These are phyloP conservation scores for Lerista edwardsae DNA, from an alignment of 2,797 vertebrate genomes.

Conservation along the genomic window DNA sequence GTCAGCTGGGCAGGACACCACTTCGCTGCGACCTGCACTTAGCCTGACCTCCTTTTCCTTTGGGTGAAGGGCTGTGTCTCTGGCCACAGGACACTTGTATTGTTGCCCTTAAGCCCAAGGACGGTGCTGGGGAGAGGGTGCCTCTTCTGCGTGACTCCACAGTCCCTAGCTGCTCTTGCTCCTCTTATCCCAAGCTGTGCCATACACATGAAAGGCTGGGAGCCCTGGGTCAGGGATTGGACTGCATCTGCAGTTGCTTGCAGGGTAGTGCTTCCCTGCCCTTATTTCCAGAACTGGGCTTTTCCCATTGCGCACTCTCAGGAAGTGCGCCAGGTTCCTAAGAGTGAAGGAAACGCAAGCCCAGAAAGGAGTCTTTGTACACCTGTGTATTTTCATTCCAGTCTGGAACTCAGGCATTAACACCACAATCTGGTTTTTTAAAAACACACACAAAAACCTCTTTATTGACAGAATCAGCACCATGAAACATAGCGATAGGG, in stretches of 20 bases:
- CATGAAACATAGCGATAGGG: background rate
- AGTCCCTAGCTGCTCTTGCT: background rate
- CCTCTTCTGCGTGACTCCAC: background rate
- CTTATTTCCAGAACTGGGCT: background rate
- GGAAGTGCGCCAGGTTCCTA: background rate
- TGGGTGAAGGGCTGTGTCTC: background rate
- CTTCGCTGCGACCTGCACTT: background rate
- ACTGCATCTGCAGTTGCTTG: background rate
- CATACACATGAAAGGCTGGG: background rate
- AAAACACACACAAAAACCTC: background rate
- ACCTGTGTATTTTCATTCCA: background rate
- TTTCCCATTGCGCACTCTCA: background rate
- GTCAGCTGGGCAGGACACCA: background rate
- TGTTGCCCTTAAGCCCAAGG: background rate
- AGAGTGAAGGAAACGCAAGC: background rate
- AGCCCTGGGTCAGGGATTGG: too few relatives aligned
- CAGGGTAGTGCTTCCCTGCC: background rate
- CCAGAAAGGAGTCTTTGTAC: background rate
- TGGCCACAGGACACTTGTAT: background rate
- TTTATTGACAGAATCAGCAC: constrained; percentile 23
- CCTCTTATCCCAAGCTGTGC: background rate
- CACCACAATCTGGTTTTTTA: background rate
- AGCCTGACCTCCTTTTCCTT: background rate
- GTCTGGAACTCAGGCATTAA: background rate
- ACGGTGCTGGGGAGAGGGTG: too few relatives aligned